phyloP scores from a whole-genome alignment of 2,888 invertebrate genomes.

The Heliconius cydno region DNA sequence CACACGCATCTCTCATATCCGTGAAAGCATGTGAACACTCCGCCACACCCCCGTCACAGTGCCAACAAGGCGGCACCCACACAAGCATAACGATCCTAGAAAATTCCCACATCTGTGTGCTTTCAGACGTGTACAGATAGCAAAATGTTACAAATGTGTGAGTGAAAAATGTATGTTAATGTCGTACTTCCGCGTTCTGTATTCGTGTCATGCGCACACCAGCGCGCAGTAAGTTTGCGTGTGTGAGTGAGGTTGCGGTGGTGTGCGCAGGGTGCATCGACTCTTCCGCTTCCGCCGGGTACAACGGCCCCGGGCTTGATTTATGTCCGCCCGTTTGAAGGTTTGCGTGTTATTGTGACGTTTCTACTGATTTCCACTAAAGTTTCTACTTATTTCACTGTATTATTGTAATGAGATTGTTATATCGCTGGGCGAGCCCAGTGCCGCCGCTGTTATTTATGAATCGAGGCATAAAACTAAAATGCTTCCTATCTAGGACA shows the following conservation, averaged over 20 bases:
- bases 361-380: constrained; percentile 61
- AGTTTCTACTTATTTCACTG: constrained; percentile 48
- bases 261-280: constrained; percentile 79
- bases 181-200: constrained; percentile 76
- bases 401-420: constrained; percentile 44
- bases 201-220: constrained; percentile 72
- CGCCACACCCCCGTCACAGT: constrained; percentile 74
- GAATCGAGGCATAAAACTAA: background rate
- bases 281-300: constrained; percentile 78
- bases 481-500: background rate
- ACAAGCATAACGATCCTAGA: constrained; percentile 57
- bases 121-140: constrained; percentile 56
- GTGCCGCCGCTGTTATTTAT: constrained; percentile 4
- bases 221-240: constrained; percentile 15
- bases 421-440: constrained; percentile 37
- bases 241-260: constrained; percentile 40
- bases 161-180: constrained; percentile 76
- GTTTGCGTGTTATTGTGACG: constrained; percentile 77
- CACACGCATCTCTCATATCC: constrained; percentile 57
- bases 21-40: constrained; percentile 52
- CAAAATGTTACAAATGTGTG: constrained; percentile 57
- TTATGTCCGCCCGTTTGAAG: constrained; percentile 71
- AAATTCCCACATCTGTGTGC: constrained; percentile 56
- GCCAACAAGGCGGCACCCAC: constrained; percentile 72
- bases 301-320: constrained; percentile 78